Base-by-base conservation (phyloP, 2,797 vertebrate genomes). In the Nasua narica region DNA sequence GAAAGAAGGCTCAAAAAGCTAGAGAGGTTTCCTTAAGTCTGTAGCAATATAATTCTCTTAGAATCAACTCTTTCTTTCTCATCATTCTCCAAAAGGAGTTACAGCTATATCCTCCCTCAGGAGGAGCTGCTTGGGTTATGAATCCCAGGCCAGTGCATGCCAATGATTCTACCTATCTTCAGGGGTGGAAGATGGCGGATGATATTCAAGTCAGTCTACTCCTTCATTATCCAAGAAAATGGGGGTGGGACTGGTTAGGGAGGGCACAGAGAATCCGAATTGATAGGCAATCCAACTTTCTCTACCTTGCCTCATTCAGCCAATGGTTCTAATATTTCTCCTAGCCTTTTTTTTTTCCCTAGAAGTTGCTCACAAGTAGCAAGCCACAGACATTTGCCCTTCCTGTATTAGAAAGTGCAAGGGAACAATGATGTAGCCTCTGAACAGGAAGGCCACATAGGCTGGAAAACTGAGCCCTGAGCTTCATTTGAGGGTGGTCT, bases 231-330 rank as follows among this genome's bases (percentile, higher is more conserved):
- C 14, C 48, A 87, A 60, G 70, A 89, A 32, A 40, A 4, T 5
- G n/a, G 27, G 3, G 37, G 21, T 43, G 10, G 19, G 19, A 8
- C 25, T 23, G 25, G 48, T 21, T 5, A 78, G 48, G 32, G n/a
- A 88, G 54, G 81, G 37, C 89, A 91, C 11, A 91, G 76, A 87
- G 46, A 40, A 95, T 58, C 77, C 85, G 93, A 77, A 69, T 43
- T 21, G 56, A 62, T 32, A 62, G 25, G 62, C 2, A 11, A 56
- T 52, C n/a, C 72, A 89, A 11, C 13, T 19, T 32, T 32, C 18
- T 18, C 52, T 50, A 37, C 25, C 32, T 46, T n/a, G 43, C 23
- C 67, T 79, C 52, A 8, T 29, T 83, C 83, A 84, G 52, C 32
- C 54, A 86, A 37, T 12, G 27, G 14, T 85, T 84, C 82, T 83